Percentiles rank a stretch among this genome's conserved stretches.
Conservation (phyloP, 2,797 vertebrate genomes). For the Anniella stebbinsi region DNA sequence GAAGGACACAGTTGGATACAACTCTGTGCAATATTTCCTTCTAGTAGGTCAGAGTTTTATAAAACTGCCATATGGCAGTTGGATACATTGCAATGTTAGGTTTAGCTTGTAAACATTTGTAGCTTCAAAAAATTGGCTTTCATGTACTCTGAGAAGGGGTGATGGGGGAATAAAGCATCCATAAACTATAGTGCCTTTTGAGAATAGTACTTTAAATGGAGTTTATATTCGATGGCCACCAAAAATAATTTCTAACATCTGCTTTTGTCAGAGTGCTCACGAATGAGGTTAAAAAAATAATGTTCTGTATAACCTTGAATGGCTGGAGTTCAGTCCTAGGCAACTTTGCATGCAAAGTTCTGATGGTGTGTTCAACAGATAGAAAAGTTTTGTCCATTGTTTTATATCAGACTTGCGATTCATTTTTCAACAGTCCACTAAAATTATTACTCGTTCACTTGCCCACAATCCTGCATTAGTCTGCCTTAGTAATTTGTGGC, state of each 20-base stretch:
- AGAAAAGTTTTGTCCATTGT: background rate
- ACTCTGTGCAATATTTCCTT: background rate
- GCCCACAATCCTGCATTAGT: no score
- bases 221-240: background rate
- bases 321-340: background rate
- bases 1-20: background rate
- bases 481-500: background rate
- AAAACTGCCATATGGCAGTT: background rate
- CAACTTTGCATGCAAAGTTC: background rate
- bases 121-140: background rate
- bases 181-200: constrained; percentile 1
- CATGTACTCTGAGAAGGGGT: background rate
- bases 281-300: background rate
- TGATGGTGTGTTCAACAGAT: background rate
- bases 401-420: background rate
- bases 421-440: background rate
- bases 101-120: constrained; percentile 5
- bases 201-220: background rate
- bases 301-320: background rate
- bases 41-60: background rate
- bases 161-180: background rate
- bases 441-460: background rate
- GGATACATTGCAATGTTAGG: background rate
- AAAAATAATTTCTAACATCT: background rate
- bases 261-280: background rate